These are phyloP conservation scores for Taphrorychus bicolor DNA, from an alignment of 2,888 invertebrate species.

Conservation along the genomic window DNA sequence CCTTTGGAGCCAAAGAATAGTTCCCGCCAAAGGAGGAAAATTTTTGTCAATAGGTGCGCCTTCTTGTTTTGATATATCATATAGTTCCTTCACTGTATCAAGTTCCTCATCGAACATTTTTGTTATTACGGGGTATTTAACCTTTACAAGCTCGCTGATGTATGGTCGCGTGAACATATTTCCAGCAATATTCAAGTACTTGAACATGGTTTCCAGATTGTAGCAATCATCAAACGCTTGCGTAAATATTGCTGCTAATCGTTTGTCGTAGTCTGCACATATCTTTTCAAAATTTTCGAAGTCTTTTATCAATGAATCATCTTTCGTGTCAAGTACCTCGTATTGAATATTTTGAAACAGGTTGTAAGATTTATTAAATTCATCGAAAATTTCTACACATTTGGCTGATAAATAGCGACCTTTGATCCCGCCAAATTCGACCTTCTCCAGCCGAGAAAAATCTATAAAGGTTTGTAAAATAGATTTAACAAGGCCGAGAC, in stretches of 20 bases:
- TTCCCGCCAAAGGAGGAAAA: constrained; percentile 79
- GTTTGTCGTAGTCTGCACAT: constrained; percentile 75
- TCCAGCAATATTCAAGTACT: constrained; percentile 65
- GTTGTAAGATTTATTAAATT: constrained; percentile 57
- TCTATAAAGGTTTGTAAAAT: constrained; percentile 81
- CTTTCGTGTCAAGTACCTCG: constrained; percentile 77
- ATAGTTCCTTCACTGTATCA: constrained; percentile 70
- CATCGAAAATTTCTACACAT: constrained; percentile 54
- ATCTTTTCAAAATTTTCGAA: constrained; percentile 68
- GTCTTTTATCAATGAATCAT: constrained; percentile 71
- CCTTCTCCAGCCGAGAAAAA: constrained; percentile 85
- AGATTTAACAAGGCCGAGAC: constrained; percentile 70
- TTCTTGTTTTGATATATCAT: constrained; percentile 64
- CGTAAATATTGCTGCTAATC: constrained; percentile 79
- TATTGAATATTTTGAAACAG: constrained; percentile 68
- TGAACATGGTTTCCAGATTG: constrained; percentile 69
- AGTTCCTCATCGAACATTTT: constrained; percentile 71
- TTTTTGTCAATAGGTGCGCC: constrained; percentile 69
- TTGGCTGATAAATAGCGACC: constrained; percentile 55
- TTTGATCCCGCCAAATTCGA: constrained; percentile 58
- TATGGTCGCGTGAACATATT: constrained; percentile 76
- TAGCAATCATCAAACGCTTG: constrained; percentile 83
- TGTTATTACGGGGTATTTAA: constrained; percentile 71
- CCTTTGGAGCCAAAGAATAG: constrained; percentile 73
- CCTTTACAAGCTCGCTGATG: constrained; percentile 74